Base-by-base conservation (phyloP, 1,140 invertebrate species). In the Aphelenchoides besseyi region DNA sequence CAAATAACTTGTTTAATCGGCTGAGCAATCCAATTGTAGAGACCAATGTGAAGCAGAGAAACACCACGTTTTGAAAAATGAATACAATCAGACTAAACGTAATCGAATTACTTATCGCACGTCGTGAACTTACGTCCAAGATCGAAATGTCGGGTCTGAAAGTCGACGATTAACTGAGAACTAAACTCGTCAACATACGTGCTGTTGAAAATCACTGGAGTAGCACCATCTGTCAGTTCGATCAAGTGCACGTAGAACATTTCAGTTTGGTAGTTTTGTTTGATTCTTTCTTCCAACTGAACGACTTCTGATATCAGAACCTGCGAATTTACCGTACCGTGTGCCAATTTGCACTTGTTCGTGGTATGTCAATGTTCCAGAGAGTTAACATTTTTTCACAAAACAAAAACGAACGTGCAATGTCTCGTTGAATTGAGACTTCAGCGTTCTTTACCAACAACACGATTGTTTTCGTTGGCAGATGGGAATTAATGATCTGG, bases 11-110 rank as follows among this genome's bases (percentile, higher is more conserved):
- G 71, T 23, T 41, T 68, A 12, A 52, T 28, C 2, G 72, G 72
- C 33, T 74, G 72, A n/a, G 76, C 36, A n/a, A 74, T 16, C 29
- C 41, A 74, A 62, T 76, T 74, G 63, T 63, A 74, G 9, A 74
- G 2, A 36, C 73, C 61, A 33, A 28, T 76, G 41, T 74, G 72
- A n/a, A 74, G 57, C 3, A 74, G 72, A 2, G 74, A 68, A 3
- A 74, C 33, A 53, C 72, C 72, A 9, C 72, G 33, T 16, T 52
- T 54, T 5, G 73, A 75, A 23, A 74, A 53, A 30, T 74, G 72
- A 8, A 77, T 35, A 52, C 72, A 74, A 41, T 74, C 72, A 0
- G 74, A n/a, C n/a, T n/a, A n/a, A n/a, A n/a, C n/a, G n/a, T n/a
- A n/a, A n/a, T n/a, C n/a, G n/a, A n/a, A n/a, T n/a, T n/a, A n/a